phyloP scores from a whole-genome alignment of 2,797 vertebrate genomes.

The Cirrhinus mrigala region DNA sequence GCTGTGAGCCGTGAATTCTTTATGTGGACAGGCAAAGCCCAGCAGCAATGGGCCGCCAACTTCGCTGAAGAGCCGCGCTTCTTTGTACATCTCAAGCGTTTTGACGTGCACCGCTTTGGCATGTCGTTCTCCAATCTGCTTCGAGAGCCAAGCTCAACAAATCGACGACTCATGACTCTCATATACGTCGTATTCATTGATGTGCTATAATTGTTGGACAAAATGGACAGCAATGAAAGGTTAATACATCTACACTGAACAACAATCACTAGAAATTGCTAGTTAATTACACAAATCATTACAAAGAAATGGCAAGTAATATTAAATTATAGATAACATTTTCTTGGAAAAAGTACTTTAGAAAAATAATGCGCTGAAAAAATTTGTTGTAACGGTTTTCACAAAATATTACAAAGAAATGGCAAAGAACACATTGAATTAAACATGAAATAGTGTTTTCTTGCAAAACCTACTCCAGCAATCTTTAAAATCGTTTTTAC shows the following conservation, averaged over 20 bases:
- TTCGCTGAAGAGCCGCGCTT: conserved; percentile 30
- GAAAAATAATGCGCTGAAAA: too few relatives aligned
- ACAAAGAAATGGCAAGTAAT: not conserved
- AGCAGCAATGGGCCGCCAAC: conserved; percentile 73
- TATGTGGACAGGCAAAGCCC: conserved; percentile 75
- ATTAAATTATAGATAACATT: not conserved
- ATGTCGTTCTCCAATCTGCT: conserved; percentile 27
- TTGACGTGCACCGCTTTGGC: conserved; percentile 16
- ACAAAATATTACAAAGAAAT: too few relatives aligned
- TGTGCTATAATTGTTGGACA: not conserved
- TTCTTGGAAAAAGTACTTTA: not conserved
- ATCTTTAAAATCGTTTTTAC: too few relatives aligned
- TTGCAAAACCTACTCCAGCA: too few relatives aligned
- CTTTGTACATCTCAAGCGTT: not conserved
- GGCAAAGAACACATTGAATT: too few relatives aligned
- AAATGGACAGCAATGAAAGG: too few relatives aligned
- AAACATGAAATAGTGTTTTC: too few relatives aligned
- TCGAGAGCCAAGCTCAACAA: not conserved
- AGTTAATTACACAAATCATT: not conserved
- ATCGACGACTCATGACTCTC: not conserved
- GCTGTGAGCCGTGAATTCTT: conserved; percentile 80
- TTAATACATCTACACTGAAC: not conserved
- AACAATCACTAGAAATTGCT: not conserved
- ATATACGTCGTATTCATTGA: not conserved
- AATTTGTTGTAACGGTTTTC: too few relatives aligned